Evolutionary conservation across 2,888 invertebrate genomes (phyloP).

Genomic region (Drosophila lutescens): DNA sequence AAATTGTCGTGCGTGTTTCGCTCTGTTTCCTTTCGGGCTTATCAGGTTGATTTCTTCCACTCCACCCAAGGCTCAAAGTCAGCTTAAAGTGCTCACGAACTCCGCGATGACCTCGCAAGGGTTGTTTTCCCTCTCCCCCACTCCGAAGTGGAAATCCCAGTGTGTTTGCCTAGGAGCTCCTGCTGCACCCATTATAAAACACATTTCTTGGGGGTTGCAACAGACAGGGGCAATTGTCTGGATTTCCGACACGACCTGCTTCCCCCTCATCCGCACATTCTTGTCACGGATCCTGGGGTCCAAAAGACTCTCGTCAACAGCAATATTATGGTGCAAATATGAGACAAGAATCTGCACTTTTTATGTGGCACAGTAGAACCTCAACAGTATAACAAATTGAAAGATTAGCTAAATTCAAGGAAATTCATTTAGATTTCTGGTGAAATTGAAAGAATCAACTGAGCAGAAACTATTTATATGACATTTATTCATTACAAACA

Average conservation of each 20-base stretch:
- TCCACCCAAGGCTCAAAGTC: slow-evolving; percentile 45
- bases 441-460: too few relatives aligned
- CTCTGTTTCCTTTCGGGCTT: slow-evolving; percentile 34
- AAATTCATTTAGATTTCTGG: too few relatives aligned
- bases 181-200: slow-evolving; percentile 60
- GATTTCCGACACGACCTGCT: slow-evolving; percentile 55
- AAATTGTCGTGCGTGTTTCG: slow-evolving; percentile 63
- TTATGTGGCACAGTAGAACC: slow-evolving; percentile 2
- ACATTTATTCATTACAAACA: slow-evolving; percentile 2
- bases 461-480: background rate
- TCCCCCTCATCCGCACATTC: slow-evolving; percentile 45
- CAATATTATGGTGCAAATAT: slow-evolving; percentile 60
- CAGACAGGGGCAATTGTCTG: slow-evolving; percentile 54
- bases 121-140: slow-evolving; percentile 54
- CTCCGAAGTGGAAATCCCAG: slow-evolving; percentile 3
- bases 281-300: slow-evolving; percentile 24
- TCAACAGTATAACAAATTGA: background rate
- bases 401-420: background rate
- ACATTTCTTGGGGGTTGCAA: slow-evolving; percentile 49
- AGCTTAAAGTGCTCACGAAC: slow-evolving; percentile 69
- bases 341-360: slow-evolving; percentile 33
- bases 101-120: slow-evolving; percentile 59
- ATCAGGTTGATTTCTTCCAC: slow-evolving; percentile 59
- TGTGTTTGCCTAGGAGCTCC: slow-evolving; percentile 54
- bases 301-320: slow-evolving; percentile 52